A percentile compares a stretch with the other conserved stretches of the same genome.
Conservation (phyloP, 1,140 invertebrate species). For the Sinonovacula constricta region DNA sequence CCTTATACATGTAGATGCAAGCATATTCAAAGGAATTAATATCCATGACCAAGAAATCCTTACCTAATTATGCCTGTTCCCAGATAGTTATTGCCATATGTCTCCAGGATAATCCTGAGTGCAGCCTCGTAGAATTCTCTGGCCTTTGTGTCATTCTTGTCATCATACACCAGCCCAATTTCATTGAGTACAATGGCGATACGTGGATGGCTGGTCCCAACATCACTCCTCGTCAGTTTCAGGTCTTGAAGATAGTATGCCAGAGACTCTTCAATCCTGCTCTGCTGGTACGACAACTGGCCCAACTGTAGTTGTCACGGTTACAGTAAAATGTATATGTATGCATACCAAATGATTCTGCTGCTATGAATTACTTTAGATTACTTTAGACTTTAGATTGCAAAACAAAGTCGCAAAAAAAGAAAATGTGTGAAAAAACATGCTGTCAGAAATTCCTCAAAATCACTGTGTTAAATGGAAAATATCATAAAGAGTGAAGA, state of each 20-base stretch:
- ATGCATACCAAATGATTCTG: too few relatives aligned
- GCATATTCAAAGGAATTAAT: too few relatives aligned
- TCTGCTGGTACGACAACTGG: constrained; percentile 62
- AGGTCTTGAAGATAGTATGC: constrained; percentile 63
- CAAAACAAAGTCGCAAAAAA: too few relatives aligned
- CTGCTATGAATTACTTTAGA: too few relatives aligned
- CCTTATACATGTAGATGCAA: not conserved
- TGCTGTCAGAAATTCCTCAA: too few relatives aligned
- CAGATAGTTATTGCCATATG: constrained; percentile 58
- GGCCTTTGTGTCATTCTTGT: constrained; percentile 56
- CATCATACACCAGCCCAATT: constrained; percentile 67
- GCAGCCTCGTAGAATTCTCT: constrained; percentile 61
- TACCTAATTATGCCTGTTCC: constrained; percentile 65
- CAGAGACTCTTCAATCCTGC: constrained; percentile 62
- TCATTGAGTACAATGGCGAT: constrained; percentile 60
- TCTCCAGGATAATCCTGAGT: constrained; percentile 56
- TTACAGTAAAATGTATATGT: too few relatives aligned
- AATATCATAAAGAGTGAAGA: too few relatives aligned
- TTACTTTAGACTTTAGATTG: too few relatives aligned
- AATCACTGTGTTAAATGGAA: too few relatives aligned
- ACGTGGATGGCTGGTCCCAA: constrained; percentile 61
- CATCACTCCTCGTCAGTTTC: constrained; percentile 63
- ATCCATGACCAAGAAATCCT: too few relatives aligned
- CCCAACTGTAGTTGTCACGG: too few relatives aligned
- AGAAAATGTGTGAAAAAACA: too few relatives aligned